Percentiles rank a stretch among this genome's conserved stretches.
Conservation (phyloP, 2,113 vertebrate species). For the human (Homo sapiens) region GRCh38 chr2:69146501-69147000, state of each 20-base stretch:
- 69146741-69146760: no score
- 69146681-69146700: background rate
- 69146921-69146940: background rate
- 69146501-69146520: background rate
- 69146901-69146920: background rate
- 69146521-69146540: background rate
- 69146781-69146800: background rate
- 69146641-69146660: background rate
- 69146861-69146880: background rate
- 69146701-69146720: background rate
- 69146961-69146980: background rate
- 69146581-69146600: background rate
- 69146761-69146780: background rate
- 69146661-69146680: background rate
- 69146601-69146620: background rate
- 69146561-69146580: background rate
- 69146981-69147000: background rate
- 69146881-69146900: background rate
- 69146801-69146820: background rate
- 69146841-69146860: background rate
- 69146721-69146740: background rate
- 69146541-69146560: background rate
- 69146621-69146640: background rate
- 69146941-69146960: background rate
- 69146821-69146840: background rate